Conservation (phyloP, 2,113 vertebrate genomes). For the Picathartes gymnocephalus region DNA sequence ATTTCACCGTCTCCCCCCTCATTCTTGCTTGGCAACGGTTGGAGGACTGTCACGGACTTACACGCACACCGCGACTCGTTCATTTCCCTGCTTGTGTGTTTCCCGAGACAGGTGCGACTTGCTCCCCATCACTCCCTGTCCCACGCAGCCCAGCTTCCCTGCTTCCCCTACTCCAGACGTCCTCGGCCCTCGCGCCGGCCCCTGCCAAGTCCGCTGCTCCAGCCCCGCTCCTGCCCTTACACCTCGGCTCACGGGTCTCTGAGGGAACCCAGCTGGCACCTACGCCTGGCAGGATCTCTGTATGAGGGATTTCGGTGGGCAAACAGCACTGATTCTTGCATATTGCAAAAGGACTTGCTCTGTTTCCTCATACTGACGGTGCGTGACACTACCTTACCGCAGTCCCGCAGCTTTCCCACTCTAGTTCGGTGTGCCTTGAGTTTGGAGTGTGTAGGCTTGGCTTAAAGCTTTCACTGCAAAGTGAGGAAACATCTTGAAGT, state of each 20-base stretch:
- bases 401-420: neutral
- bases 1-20: neutral
- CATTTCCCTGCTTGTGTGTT: neutral
- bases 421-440: neutral
- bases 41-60: neutral
- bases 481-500: neutral
- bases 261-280: neutral
- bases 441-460: neutral
- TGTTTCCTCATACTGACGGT: neutral
- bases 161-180: neutral
- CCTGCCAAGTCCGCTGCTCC: neutral
- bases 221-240: neutral
- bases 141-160: neutral
- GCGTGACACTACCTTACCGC: neutral
- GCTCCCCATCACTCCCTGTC: neutral
- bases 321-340: neutral
- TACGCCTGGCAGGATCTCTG: neutral
- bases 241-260: neutral
- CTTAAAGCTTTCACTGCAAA: neutral
- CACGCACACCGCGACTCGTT: accelerated
- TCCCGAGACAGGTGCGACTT: neutral
- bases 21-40: accelerated
- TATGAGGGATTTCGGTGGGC: neutral
- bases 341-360: neutral
- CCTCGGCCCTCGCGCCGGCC: neutral